phyloP scores from a whole-genome alignment of 2,113 vertebrate genomes.

The Suncus etruscus region DNA sequence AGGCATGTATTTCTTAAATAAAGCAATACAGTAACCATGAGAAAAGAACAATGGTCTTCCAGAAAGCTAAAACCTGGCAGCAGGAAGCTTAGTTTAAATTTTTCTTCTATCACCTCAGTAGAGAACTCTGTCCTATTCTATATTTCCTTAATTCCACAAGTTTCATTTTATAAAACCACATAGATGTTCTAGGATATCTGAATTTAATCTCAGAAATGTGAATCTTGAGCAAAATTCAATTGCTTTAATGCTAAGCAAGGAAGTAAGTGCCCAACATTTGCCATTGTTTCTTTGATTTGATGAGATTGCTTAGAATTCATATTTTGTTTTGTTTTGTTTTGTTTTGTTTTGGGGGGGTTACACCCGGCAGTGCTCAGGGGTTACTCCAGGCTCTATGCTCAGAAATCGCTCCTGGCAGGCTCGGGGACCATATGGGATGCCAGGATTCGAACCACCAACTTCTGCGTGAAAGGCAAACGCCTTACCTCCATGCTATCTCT shows the following conservation, averaged over 20 bases:
- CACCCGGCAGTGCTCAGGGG: too few species aligned
- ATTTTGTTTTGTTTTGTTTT: background rate
- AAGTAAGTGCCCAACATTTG: background rate
- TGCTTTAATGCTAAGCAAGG: background rate
- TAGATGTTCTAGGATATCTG: background rate
- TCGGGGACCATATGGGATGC: too few species aligned
- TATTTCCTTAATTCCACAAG: background rate
- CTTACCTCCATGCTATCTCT: too few species aligned
- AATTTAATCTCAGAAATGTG: background rate
- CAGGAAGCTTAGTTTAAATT: background rate
- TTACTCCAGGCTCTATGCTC: too few species aligned
- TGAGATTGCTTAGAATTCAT: background rate
- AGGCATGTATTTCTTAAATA: conserved; percentile 1
- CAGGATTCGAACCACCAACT: too few species aligned
- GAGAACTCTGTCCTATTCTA: background rate
- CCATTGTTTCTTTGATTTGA: background rate
- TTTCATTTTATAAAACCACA: background rate
- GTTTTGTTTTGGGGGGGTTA: too few species aligned
- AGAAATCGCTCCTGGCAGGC: too few species aligned
- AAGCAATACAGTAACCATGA: background rate
- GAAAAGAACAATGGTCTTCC: background rate
- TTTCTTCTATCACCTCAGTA: background rate
- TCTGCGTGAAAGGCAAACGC: too few species aligned
- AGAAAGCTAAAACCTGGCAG: background rate
- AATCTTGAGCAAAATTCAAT: background rate